A percentile compares a stretch with the other conserved stretches of the same genome.
Evolutionary conservation across 2,888 invertebrate genomes (phyloP).

Genomic region (Pyralis farinalis): DNA sequence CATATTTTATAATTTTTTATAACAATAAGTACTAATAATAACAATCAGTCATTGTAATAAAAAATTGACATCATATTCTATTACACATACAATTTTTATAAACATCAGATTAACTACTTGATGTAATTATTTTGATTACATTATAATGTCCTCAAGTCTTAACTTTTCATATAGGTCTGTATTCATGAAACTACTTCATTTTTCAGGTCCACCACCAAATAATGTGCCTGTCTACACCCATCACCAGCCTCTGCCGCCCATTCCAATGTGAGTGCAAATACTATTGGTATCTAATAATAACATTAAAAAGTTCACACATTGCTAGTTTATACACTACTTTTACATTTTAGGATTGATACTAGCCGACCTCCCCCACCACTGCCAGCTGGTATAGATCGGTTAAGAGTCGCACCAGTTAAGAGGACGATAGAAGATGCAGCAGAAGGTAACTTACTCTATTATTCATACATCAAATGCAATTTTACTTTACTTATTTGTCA

Average conservation of each 20-base stretch:
- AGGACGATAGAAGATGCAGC: conserved; percentile 22
- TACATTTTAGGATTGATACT: conserved; percentile 45
- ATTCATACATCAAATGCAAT: neutral
- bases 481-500: neutral
- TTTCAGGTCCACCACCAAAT: conserved; percentile 24
- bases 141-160: too few species aligned
- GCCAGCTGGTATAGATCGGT: conserved; percentile 15
- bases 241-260: conserved; percentile 1
- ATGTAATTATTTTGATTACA: too few species aligned
- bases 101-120: too few species aligned
- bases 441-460: conserved; percentile 33
- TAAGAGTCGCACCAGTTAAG: conserved; percentile 30
- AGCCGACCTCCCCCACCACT: conserved; percentile 54
- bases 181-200: conserved; percentile 1
- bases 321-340: neutral
- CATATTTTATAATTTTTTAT: too few species aligned
- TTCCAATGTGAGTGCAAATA: neutral
- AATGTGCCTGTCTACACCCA: conserved; percentile 5
- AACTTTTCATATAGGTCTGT: too few species aligned
- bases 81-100: too few species aligned
- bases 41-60: too few species aligned
- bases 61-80: too few species aligned
- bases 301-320: conserved; percentile 8
- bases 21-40: too few species aligned
- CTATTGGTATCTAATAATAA: conserved; percentile 10